A percentile compares a stretch with the other conserved stretches of the same genome.
Conservation (phyloP, 2,888 invertebrate genomes). For the Plagodis pulveraria region DNA sequence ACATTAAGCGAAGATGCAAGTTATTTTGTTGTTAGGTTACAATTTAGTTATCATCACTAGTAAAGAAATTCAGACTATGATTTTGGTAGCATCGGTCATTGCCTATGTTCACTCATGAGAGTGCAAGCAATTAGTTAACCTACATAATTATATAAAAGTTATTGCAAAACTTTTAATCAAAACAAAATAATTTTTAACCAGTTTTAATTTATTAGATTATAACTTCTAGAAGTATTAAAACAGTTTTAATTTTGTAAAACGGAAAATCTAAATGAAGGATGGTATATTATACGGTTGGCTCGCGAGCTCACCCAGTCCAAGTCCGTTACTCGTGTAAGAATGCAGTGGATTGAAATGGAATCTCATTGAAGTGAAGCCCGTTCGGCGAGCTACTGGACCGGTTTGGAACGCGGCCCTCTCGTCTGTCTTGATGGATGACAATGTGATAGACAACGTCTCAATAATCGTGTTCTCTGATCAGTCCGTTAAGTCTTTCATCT, state of each 20-base stretch:
- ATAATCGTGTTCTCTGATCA: conserved; percentile 57
- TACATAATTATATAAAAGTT: conserved; percentile 40
- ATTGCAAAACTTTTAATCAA: conserved; percentile 47
- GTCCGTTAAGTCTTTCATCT: conserved; percentile 34
- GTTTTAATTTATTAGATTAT: too few relatives aligned
- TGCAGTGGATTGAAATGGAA: conserved; percentile 82
- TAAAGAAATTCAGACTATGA: conserved; percentile 30
- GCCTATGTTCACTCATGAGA: conserved; percentile 43
- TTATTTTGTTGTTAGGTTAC: conserved; percentile 45
- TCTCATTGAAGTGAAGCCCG: conserved; percentile 79
- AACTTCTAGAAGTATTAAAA: too few relatives aligned
- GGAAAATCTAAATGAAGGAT: conserved; percentile 24
- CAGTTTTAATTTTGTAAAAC: conserved; percentile 41
- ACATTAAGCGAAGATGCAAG: conserved; percentile 36
- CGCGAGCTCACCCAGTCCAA: conserved; percentile 59
- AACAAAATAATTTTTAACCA: conserved; percentile 32
- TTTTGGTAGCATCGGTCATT: conserved; percentile 56
- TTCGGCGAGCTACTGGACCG: conserved; percentile 68
- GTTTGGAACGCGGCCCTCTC: conserved; percentile 66
- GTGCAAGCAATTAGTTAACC: conserved; percentile 45
- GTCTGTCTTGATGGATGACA: conserved; percentile 70
- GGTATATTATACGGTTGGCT: conserved; percentile 50
- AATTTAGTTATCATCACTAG: conserved; percentile 51
- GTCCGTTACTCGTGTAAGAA: conserved; percentile 81
- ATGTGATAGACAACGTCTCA: conserved; percentile 72